phyloP scores from a whole-genome alignment of 92 coral and sea anemone genomes.

The Zoanthus solanderi region DNA sequence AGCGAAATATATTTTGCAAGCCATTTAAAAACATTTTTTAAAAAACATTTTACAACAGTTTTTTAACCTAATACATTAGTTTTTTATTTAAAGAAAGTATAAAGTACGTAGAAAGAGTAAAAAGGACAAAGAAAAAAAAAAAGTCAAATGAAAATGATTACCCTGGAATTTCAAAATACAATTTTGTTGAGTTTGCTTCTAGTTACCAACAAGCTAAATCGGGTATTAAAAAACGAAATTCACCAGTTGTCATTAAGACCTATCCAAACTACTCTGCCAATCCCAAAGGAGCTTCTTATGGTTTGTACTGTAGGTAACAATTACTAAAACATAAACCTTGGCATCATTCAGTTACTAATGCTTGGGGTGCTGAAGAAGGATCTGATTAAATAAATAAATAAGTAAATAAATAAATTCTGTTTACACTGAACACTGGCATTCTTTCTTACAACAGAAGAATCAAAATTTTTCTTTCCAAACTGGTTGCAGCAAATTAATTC shows the following conservation, averaged over 20 bases:
- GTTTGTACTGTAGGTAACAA: conserved; percentile 61
- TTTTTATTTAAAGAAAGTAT: no score
- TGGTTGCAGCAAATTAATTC: conserved; percentile 57
- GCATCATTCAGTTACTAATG: conserved; percentile 48
- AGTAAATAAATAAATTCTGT: background rate
- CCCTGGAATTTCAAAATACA: conserved; percentile 53
- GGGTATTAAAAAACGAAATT: conserved; percentile 35
- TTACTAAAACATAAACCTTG: conserved; percentile 66
- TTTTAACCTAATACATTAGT: no score
- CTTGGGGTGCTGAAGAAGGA: conserved; percentile 24
- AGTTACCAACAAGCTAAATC: conserved; percentile 44
- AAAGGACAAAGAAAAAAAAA: no score
- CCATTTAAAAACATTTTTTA: no score
- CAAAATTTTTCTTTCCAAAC: conserved; percentile 40
- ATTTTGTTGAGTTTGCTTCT: conserved; percentile 61
- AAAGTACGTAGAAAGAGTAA: no score
- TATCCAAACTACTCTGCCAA: conserved; percentile 55
- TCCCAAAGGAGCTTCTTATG: conserved; percentile 53
- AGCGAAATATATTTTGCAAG: no score
- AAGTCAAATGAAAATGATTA: conserved; percentile 13
- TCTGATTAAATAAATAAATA: no score
- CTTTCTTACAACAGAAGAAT: conserved; percentile 38
- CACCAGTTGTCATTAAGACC: conserved; percentile 55
- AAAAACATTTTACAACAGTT: no score
- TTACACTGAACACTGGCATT: conserved; percentile 33